Evolutionary conservation across 2,888 invertebrate genomes (phyloP).

Genomic region (Icerya purchasi): DNA sequence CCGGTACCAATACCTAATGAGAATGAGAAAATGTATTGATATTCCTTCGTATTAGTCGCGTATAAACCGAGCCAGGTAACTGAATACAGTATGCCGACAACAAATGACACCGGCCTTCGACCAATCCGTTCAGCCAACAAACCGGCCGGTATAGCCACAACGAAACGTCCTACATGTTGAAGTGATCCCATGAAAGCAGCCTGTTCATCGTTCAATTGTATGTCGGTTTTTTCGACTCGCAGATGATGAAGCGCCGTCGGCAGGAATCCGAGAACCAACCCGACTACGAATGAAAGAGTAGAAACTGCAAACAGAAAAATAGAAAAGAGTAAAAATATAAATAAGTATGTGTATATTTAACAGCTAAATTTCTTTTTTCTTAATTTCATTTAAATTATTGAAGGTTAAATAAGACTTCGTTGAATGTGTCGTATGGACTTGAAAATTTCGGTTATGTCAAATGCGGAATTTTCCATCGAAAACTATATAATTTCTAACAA

Average conservation of each 20-base stretch:
- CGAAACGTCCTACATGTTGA: constrained; percentile 16
- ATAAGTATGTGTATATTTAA: too few relatives aligned
- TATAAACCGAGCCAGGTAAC: constrained; percentile 28
- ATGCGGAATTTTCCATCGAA: too few relatives aligned
- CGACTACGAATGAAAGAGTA: not conserved
- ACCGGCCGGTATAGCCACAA: constrained; percentile 26
- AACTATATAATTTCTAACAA: too few relatives aligned
- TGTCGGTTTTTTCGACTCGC: not conserved
- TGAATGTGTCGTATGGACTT: too few relatives aligned
- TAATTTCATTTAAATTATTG: too few relatives aligned
- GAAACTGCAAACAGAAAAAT: not conserved
- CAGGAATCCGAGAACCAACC: not conserved
- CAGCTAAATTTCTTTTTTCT: too few relatives aligned
- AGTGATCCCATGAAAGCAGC: not conserved
- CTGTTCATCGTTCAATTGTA: not conserved
- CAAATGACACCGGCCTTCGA: constrained; percentile 31
- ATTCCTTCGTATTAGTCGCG: constrained; percentile 11
- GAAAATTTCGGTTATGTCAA: too few relatives aligned
- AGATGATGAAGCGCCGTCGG: not conserved
- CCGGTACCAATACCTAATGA: constrained; percentile 18
- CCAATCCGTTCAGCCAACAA: constrained; percentile 34
- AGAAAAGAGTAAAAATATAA: too few relatives aligned
- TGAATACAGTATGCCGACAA: constrained; percentile 33
- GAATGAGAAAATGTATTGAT: constrained; percentile 17
- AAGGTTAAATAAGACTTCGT: too few relatives aligned